These are phyloP conservation scores for Coturnix japonica DNA, from an alignment of 2,113 vertebrate species.

Conservation along the genomic window DNA sequence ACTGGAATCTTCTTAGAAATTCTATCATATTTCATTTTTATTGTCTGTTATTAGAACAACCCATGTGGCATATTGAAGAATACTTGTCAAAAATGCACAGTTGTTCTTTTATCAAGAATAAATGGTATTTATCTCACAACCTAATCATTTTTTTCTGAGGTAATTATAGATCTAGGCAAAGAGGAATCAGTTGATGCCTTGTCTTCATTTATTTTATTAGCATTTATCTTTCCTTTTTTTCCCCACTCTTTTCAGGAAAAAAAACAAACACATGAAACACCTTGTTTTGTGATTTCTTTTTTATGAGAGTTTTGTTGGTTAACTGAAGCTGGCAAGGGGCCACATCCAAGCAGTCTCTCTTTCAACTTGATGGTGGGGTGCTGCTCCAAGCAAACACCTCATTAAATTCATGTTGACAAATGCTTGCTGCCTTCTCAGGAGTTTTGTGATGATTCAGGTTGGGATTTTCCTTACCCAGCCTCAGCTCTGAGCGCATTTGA, in stretches of 20 bases:
- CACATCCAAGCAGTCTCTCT: background rate
- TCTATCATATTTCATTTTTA: constrained; percentile 66
- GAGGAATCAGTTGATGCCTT: constrained; percentile 22
- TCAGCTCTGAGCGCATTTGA: background rate
- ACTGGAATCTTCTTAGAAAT: constrained; percentile 30
- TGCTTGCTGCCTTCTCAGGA: background rate
- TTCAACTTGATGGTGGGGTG: background rate
- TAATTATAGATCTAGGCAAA: constrained; percentile 59
- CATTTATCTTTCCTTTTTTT: constrained; percentile 33
- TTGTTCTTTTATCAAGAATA: constrained; percentile 68
- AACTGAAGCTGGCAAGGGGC: background rate
- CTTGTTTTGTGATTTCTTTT: background rate
- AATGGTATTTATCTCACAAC: constrained; percentile 68
- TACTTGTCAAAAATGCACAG: constrained; percentile 59
- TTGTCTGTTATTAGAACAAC: constrained; percentile 61
- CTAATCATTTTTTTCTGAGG: constrained; percentile 46
- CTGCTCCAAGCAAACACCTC: background rate
- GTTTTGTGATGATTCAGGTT: background rate
- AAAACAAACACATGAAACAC: background rate
- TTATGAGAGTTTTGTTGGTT: background rate
- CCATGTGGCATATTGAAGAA: constrained; percentile 58
- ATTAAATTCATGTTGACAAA: background rate
- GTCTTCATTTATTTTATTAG: constrained; percentile 54
- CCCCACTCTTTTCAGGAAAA: background rate
- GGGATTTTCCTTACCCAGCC: background rate